Conservation (phyloP, 2,113 vertebrate species). For the Mormyrus iriodes region DNA sequence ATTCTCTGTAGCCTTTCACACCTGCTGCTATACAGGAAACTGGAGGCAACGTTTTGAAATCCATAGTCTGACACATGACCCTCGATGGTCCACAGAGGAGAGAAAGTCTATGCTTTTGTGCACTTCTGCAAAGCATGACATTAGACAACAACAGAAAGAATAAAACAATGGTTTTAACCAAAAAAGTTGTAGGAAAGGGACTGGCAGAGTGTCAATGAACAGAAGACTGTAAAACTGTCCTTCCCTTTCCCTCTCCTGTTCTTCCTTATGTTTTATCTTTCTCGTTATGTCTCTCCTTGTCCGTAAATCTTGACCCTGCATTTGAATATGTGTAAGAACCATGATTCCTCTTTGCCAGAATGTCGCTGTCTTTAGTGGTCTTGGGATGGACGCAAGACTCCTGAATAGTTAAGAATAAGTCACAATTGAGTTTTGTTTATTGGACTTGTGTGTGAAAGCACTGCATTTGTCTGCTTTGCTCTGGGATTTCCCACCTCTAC, state of each 20-base stretch:
- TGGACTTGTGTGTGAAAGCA: not conserved
- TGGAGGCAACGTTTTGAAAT: conserved; percentile 11
- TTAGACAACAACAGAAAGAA: conserved; percentile 37
- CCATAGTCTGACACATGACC: conserved; percentile 44
- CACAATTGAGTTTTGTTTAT: not conserved
- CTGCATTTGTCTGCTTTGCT: not conserved
- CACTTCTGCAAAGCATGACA: conserved; percentile 18
- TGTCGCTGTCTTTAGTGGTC: not conserved
- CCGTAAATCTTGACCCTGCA: not conserved
- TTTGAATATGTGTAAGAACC: not conserved
- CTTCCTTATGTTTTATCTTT: not conserved
- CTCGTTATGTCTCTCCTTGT: not conserved
- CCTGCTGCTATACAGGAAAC: not conserved
- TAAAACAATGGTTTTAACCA: conserved; percentile 22
- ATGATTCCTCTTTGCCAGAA: not conserved
- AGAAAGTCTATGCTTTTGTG: conserved; percentile 31
- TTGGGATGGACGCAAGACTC: not conserved
- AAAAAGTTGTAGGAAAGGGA: not conserved
- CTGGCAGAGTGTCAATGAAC: not conserved
- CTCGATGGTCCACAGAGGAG: conserved; percentile 42
- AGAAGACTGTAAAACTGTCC: not conserved
- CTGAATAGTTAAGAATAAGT: not conserved
- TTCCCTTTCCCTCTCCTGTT: not conserved
- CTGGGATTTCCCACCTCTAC: not conserved
- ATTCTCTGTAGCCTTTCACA: not conserved